Evolutionary conservation across 1,140 invertebrate genomes (phyloP).

Genomic region (Neomicropteryx cornuta): DNA sequence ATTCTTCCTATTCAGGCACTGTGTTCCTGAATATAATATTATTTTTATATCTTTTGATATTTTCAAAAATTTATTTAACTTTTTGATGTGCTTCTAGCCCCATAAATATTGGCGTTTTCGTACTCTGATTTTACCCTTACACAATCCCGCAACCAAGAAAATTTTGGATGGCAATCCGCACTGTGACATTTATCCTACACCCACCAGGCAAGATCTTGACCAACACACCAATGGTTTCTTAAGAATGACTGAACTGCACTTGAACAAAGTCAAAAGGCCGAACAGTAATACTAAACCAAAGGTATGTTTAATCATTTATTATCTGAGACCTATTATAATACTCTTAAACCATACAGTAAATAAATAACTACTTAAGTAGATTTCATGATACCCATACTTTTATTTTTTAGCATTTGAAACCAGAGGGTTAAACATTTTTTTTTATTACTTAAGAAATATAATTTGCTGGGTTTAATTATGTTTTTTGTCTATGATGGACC

Average conservation of each 20-base stretch:
- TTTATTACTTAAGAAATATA: too few species aligned
- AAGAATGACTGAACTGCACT: slow-evolving; percentile 75
- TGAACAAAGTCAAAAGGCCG: slow-evolving; percentile 80
- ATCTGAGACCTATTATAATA: neutral
- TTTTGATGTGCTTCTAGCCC: slow-evolving; percentile 46
- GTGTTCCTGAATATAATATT: too few species aligned
- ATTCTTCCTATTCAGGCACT: too few species aligned
- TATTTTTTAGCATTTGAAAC: too few species aligned
- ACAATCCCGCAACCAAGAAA: slow-evolving; percentile 57
- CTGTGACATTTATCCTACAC: slow-evolving; percentile 69
- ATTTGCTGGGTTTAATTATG: too few species aligned
- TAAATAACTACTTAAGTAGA: too few species aligned
- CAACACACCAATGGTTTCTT: slow-evolving; percentile 59
- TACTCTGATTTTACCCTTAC: slow-evolving; percentile 73
- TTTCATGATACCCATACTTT: too few species aligned
- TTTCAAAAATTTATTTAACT: too few species aligned
- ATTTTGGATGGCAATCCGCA: slow-evolving; percentile 54
- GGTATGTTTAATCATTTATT: slow-evolving; percentile 34
- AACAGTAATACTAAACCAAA: slow-evolving; percentile 49
- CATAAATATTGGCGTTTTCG: slow-evolving; percentile 93
- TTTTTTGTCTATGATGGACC: too few species aligned
- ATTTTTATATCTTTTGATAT: too few species aligned
- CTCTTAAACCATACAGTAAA: too few species aligned
- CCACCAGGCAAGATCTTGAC: slow-evolving; percentile 59
- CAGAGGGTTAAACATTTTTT: too few species aligned